These are phyloP conservation scores for Eupithecia centaureata DNA, from an alignment of 2,888 invertebrate genomes.

Conservation along the genomic window DNA sequence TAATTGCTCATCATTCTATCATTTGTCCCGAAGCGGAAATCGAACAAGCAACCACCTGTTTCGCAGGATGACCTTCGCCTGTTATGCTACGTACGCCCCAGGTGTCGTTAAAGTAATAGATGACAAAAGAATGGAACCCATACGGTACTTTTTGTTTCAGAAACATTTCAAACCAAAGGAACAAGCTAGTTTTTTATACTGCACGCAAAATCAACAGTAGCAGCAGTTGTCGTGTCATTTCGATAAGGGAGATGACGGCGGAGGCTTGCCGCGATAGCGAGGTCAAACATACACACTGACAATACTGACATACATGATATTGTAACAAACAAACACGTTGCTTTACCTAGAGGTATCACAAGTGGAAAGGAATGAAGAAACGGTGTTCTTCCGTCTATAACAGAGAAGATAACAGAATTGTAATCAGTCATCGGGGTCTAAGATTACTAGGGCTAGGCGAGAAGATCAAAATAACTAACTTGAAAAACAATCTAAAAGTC, in stretches of 20 bases:
- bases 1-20: too few relatives aligned
- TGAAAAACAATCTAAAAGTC: background rate
- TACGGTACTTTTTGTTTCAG: background rate
- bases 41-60: too few relatives aligned
- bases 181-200: background rate
- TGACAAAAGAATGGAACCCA: too few relatives aligned
- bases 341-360: background rate
- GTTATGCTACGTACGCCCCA: too few relatives aligned
- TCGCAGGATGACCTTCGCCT: too few relatives aligned
- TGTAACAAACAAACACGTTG: slow-evolving; percentile 13
- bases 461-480: background rate
- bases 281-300: slow-evolving; percentile 62
- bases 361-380: slow-evolving; percentile 1
- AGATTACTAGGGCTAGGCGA: background rate
- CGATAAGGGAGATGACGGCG: slow-evolving; percentile 68
- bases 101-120: too few relatives aligned
- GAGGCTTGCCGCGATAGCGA: slow-evolving; percentile 78
- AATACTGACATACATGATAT: slow-evolving; percentile 10
- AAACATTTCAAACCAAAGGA: background rate
- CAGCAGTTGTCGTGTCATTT: slow-evolving; percentile 32
- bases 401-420: background rate
- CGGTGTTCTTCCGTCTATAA: background rate
- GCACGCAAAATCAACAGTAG: slow-evolving; percentile 7
- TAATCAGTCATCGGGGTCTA: background rate
- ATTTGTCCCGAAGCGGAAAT: too few relatives aligned